A percentile compares a stretch with the other conserved stretches of the same genome.
Evolutionary conservation across 53 echinoderm and acorn worm genomes (phyloP).

Genomic region (Holothuria scabra): DNA sequence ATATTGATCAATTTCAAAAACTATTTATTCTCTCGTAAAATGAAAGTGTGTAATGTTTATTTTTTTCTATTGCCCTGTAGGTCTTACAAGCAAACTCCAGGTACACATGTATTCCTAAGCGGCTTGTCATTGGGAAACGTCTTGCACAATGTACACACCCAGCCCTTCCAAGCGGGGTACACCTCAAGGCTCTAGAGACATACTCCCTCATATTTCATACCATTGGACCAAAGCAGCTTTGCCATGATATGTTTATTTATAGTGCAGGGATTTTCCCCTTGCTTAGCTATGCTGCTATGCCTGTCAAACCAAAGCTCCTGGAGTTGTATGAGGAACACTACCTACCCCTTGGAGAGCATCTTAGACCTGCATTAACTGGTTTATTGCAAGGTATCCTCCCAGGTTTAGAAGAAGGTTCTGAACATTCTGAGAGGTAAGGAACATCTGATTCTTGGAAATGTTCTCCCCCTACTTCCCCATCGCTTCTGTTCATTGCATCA

Average conservation of each 20-base stretch:
- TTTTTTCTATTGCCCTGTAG: constrained; percentile 49
- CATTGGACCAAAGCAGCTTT: constrained; percentile 89
- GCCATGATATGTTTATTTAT: constrained; percentile 98
- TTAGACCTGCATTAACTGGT: constrained; percentile 90
- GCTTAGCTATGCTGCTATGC: constrained; percentile 94
- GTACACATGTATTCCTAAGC: constrained; percentile 88
- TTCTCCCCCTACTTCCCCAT: neutral
- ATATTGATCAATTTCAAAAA: too few species aligned
- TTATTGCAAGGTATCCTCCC: constrained; percentile 92
- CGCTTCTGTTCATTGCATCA: too few species aligned
- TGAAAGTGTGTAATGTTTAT: too few species aligned
- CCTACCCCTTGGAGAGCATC: constrained; percentile 90
- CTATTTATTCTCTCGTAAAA: too few species aligned
- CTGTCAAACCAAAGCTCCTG: constrained; percentile 89
- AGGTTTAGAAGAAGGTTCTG: constrained; percentile 96
- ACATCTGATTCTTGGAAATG: neutral
- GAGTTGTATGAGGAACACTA: constrained; percentile 98
- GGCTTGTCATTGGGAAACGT: constrained; percentile 94
- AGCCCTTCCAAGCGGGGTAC: constrained; percentile 96
- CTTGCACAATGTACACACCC: constrained; percentile 99
- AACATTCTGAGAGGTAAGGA: constrained; percentile 84
- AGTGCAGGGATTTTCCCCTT: constrained; percentile 98
- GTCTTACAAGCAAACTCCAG: constrained; percentile 91
- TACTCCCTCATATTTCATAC: constrained; percentile 95
- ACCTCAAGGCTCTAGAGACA: constrained; percentile 96